phyloP scores from a whole-genome alignment of 2,797 vertebrate species.

The Oreortyx pictus region DNA sequence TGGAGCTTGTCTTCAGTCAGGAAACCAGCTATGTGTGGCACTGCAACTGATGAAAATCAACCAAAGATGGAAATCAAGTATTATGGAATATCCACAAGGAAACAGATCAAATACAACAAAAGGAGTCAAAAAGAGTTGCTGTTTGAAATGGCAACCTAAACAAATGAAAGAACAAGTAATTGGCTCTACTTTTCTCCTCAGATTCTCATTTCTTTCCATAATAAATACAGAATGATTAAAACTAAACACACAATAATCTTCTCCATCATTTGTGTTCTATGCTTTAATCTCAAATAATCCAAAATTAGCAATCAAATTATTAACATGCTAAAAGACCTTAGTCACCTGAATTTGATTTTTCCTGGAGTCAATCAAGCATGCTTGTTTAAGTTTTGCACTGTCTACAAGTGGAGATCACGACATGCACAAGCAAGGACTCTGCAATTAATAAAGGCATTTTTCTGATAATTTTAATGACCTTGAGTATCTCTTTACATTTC shows the following conservation, averaged over 20 bases:
- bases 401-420: neutral
- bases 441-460: neutral
- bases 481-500: neutral
- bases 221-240: neutral
- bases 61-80: neutral
- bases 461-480: neutral
- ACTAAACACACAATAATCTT: neutral
- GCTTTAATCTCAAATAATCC: neutral
- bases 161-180: neutral
- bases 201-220: neutral
- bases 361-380: neutral
- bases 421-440: neutral
- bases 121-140: neutral
- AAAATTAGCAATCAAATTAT: neutral
- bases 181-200: neutral
- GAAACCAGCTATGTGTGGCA: neutral
- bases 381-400: neutral
- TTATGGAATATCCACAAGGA: neutral
- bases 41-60: neutral
- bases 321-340: neutral
- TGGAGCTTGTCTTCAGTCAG: neutral
- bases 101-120: neutral
- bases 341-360: neutral
- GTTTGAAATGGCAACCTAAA: neutral
- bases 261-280: neutral